These are phyloP conservation scores for Eremophila alpestris DNA, from an alignment of 2,797 vertebrate genomes.

Conservation along the genomic window DNA sequence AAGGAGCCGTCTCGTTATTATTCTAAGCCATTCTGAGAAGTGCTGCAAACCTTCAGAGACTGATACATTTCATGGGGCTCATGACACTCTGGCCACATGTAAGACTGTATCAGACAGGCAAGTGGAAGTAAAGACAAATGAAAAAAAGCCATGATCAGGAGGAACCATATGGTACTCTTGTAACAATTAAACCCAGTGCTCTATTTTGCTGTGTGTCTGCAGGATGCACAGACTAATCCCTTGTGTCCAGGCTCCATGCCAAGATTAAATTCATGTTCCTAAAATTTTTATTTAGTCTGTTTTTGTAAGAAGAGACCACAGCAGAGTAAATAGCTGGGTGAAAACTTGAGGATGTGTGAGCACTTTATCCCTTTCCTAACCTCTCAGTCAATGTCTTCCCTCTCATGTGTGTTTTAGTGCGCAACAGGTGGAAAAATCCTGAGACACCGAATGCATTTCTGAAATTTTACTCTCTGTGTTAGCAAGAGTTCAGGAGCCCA, in stretches of 20 bases:
- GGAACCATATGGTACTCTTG: slow-evolving; percentile 25
- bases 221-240: slow-evolving; percentile 50
- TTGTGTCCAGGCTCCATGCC: slow-evolving; percentile 16
- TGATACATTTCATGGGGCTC: too few species aligned
- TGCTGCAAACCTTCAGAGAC: too few species aligned
- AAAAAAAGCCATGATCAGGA: not conserved
- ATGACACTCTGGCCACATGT: too few species aligned
- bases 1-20: too few species aligned
- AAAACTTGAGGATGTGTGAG: not conserved
- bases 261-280: slow-evolving; percentile 49
- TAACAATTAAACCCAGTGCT: slow-evolving; percentile 27
- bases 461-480: not conserved
- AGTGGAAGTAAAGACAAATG: not conserved
- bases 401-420: not conserved
- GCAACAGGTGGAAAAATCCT: not conserved
- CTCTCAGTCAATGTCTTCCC: not conserved
- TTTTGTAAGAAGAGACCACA: not conserved
- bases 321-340: not conserved
- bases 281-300: slow-evolving; percentile 42
- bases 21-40: too few species aligned
- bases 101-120: too few species aligned
- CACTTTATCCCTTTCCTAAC: not conserved
- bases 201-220: not conserved
- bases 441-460: not conserved
- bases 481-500: not conserved